Conservation (phyloP, 2,113 vertebrate genomes). For the Pseudorectes ferrugineus region DNA sequence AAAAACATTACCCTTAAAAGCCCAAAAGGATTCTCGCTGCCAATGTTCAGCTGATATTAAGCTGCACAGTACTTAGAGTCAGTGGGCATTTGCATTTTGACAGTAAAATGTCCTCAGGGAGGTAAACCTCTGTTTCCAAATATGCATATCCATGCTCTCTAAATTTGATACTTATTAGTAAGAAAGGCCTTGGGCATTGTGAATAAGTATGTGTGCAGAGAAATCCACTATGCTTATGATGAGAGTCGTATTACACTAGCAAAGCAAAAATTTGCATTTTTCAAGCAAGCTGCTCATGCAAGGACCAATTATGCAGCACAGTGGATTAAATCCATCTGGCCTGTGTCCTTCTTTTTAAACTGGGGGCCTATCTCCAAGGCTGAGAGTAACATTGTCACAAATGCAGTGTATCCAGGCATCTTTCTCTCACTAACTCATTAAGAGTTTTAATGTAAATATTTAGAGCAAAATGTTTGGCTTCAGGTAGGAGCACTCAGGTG, state of each 20-base stretch:
- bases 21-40: background rate
- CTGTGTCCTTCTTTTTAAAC: background rate
- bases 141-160: background rate
- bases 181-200: background rate
- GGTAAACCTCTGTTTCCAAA: background rate
- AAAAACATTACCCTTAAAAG: background rate
- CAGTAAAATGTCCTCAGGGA: background rate
- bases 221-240: background rate
- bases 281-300: background rate
- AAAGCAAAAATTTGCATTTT: conserved; percentile 15
- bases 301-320: background rate
- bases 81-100: background rate
- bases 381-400: background rate
- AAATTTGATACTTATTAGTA: background rate
- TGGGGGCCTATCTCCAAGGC: background rate
- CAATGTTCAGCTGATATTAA: background rate
- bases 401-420: background rate
- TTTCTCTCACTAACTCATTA: background rate
- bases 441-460: background rate
- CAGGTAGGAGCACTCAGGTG: background rate
- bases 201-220: background rate
- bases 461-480: background rate
- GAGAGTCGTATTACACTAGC: background rate
- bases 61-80: background rate
- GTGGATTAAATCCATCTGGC: background rate